Base-by-base conservation (phyloP, 2,888 invertebrate genomes). In the Andrena bucephala region DNA sequence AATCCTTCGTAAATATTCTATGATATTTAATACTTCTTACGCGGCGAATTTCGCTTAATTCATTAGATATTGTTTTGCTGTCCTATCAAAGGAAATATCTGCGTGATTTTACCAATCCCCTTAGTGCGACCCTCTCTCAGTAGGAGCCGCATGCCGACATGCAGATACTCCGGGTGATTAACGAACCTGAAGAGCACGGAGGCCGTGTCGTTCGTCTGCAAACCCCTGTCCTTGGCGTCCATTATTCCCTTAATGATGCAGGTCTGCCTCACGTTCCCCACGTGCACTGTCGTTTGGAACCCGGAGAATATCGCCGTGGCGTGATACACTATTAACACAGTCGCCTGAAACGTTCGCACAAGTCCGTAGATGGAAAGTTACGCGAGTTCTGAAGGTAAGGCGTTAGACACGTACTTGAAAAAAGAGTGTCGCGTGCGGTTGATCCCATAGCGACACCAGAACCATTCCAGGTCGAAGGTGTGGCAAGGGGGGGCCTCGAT, bases 201-300 rank as follows among this genome's bases (percentile, higher is more conserved):
- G 0, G 98, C 98, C 6, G 96, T 96, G 90, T 98, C 97, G 87
- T 99, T 98, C 0, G 98, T 98, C 52, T 97, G 96, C 79, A 97
- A 95, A 71, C 96, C 96, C 90, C 95, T 94, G 0, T 95, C 94
- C 0, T 96, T 95, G 92, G 96, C 95, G 13, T 95, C 95, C 95
- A 96, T 95, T 83, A 96, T 96, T 24, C 96, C 98, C 89, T 97
- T 96, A 66, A 99, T 97, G 8, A 97, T 96, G n/a, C 98, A 99
- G 0, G 99, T 99, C 94, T 99, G 99, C 0, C 99, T 95, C 7
- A 99, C 98, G 90, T 98, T 99, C 0, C 99, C 99, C 70, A 99
- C 98, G 94, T 99, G 99, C 0, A 99, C 97, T 0, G 99, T 99
- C 27, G 98, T 97, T 94, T 98, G 98, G 93, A 97, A 98, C 36